Evolutionary conservation across 2,797 vertebrate species (phyloP), one percentile per base, ranked within the genome.

Genomic region (Bufotes viridis): DNA sequence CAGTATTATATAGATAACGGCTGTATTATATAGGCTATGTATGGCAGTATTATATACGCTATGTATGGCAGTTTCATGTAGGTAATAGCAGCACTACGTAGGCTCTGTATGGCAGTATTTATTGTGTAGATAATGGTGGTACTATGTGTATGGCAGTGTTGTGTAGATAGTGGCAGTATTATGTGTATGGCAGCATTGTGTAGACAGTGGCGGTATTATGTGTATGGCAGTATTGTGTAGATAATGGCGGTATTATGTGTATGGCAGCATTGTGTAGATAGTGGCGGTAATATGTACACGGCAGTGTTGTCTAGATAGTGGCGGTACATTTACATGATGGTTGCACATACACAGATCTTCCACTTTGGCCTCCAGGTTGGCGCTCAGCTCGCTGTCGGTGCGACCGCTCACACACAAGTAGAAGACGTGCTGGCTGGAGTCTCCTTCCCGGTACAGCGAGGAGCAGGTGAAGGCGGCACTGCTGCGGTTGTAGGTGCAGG

Each of bases 351-450:
- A 0, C 58, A 97, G 92, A 0, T 63, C 0, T 13, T 93, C 84
- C 7, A 93, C 94, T 0, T 29, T 90, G 84, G 97, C 95, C 1
- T 34, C 14, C 11, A 74, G 65, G 34, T 55, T 10, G 1, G 1
- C 0, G 61, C 96, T 97, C 7, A 89, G 90, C 1, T 82, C 78
- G 18, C 90, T 93, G 1, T 95, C 95, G 0, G 92, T 91, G 0
- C 89, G 22, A 65, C 94, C 97, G 7, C 87, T 92, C 1, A 95
- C 93, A 0, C 97, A 98, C 22, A 96, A 87, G 34, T 91, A 93
- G 87, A 94, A 94, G 5, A 60, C 0, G 1, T 97, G 92, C 34
- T 0, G 0, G 5, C 86, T 13, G 90, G 1, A 92, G 0, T 91
- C 90, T 0, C 92, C 91, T 0, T 95, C 93, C 0, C 90, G 80